Conservation (phyloP, 2,888 invertebrate genomes). For the Rhagonycha lutea region DNA sequence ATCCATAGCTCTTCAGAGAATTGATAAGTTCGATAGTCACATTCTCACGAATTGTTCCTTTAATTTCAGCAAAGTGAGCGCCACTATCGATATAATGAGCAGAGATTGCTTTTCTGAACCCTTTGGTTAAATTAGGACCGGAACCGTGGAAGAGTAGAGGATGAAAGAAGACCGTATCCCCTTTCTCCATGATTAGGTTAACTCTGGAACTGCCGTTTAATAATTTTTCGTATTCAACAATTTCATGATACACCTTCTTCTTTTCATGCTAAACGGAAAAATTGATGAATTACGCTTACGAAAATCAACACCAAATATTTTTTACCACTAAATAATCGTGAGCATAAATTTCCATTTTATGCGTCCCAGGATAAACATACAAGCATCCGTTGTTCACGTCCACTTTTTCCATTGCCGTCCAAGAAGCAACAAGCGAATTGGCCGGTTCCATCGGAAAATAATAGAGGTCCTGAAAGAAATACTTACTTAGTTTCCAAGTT, state of each 20-base stretch:
- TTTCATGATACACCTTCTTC: conserved; percentile 73
- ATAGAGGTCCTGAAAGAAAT: conserved; percentile 70
- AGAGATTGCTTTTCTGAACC: conserved; percentile 77
- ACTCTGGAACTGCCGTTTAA: conserved; percentile 53
- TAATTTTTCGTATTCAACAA: conserved; percentile 51
- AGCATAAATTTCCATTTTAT: conserved; percentile 61
- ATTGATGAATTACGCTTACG: neutral
- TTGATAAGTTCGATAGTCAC: conserved; percentile 64
- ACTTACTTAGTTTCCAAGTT: neutral
- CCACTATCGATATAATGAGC: conserved; percentile 78
- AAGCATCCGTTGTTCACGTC: conserved; percentile 78
- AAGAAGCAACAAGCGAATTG: conserved; percentile 74
- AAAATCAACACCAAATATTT: conserved; percentile 43
- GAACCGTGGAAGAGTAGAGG: conserved; percentile 84
- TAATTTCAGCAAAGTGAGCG: conserved; percentile 71
- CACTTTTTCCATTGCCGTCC: conserved; percentile 85
- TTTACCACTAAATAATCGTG: conserved; percentile 75
- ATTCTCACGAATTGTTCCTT: conserved; percentile 66
- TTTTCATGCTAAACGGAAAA: conserved; percentile 48
- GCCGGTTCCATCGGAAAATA: conserved; percentile 87
- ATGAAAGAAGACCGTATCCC: conserved; percentile 87
- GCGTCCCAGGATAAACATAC: conserved; percentile 77
- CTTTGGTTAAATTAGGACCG: conserved; percentile 73
- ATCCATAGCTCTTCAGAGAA: conserved; percentile 34
- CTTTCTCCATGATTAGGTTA: conserved; percentile 76